phyloP scores from a whole-genome alignment of 2,113 vertebrate genomes.

The Austrofundulus limnaeus region DNA sequence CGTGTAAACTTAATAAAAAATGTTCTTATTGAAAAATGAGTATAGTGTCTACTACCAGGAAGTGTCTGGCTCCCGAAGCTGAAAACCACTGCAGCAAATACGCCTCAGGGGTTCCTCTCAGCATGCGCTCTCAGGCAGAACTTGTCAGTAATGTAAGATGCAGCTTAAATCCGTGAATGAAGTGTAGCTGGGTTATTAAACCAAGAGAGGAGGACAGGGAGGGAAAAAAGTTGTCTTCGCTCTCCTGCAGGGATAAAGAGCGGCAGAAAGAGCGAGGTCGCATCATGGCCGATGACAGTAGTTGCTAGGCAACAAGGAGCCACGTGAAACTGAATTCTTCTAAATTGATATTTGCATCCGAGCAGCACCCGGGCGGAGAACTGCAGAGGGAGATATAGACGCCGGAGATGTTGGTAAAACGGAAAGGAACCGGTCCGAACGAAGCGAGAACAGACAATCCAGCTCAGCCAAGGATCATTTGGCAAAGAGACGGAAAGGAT shows the following conservation, averaged over 20 bases:
- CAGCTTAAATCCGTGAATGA: slow-evolving; percentile 31
- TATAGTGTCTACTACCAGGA: slow-evolving; percentile 29
- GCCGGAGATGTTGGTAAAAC: slow-evolving; percentile 25
- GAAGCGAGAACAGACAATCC: neutral
- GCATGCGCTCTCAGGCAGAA: neutral
- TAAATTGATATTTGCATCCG: slow-evolving; percentile 72
- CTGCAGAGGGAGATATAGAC: slow-evolving; percentile 17
- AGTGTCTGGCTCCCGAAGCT: slow-evolving; percentile 12
- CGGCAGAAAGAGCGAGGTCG: slow-evolving; percentile 31
- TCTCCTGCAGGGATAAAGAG: slow-evolving; percentile 25
- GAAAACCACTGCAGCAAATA: slow-evolving; percentile 14
- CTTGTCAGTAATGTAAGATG: slow-evolving; percentile 5
- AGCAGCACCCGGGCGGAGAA: slow-evolving; percentile 32
- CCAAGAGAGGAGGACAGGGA: slow-evolving; percentile 11
- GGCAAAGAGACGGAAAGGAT: slow-evolving; percentile 16
- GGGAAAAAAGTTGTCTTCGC: slow-evolving; percentile 29
- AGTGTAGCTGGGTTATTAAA: slow-evolving; percentile 37
- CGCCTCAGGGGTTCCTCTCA: slow-evolving; percentile 1
- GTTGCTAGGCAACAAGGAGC: slow-evolving; percentile 79
- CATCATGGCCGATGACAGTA: slow-evolving; percentile 68
- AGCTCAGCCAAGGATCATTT: slow-evolving; percentile 14
- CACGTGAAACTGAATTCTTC: slow-evolving; percentile 65
- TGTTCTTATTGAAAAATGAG: slow-evolving; percentile 22
- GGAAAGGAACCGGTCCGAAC: slow-evolving; percentile 29
- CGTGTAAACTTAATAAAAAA: slow-evolving; percentile 4